Percentiles rank a stretch among this genome's conserved stretches.
Evolutionary conservation across 2,797 vertebrate species (phyloP).

Genomic region (Rhabdophis nuchalis): DNA sequence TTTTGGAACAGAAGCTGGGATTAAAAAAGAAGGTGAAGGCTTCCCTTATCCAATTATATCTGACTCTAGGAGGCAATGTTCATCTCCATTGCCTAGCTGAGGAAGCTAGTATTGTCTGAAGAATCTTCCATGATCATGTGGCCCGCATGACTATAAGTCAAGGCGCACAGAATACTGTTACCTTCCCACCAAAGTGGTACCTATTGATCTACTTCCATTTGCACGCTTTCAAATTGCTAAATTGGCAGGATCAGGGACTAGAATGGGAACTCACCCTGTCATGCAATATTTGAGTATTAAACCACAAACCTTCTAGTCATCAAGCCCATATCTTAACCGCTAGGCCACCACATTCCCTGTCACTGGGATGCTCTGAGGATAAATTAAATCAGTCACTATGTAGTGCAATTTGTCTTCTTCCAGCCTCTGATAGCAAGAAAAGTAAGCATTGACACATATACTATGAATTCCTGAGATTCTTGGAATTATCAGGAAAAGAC

Average conservation of each 20-base stretch:
- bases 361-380: neutral
- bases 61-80: neutral
- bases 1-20: neutral
- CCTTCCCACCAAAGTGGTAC: neutral
- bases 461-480: slow-evolving; percentile 49
- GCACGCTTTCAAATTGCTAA: neutral
- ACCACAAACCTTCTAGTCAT: neutral
- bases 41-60: neutral
- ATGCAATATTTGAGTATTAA: neutral
- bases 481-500: slow-evolving; percentile 43
- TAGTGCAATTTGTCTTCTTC: slow-evolving; percentile 42
- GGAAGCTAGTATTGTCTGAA: neutral
- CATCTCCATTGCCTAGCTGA: neutral
- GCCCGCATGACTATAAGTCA: neutral
- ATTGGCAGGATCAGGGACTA: neutral
- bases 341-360: neutral
- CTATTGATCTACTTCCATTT: neutral
- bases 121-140: neutral
- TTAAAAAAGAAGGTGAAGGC: neutral
- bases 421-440: slow-evolving; percentile 44
- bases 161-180: neutral
- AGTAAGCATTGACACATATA: slow-evolving; percentile 28
- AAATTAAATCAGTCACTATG: slow-evolving; percentile 33
- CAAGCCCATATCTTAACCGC: neutral
- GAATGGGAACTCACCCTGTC: neutral